Conservation (phyloP, 2,113 vertebrate species). For the Willisornis vidua region DNA sequence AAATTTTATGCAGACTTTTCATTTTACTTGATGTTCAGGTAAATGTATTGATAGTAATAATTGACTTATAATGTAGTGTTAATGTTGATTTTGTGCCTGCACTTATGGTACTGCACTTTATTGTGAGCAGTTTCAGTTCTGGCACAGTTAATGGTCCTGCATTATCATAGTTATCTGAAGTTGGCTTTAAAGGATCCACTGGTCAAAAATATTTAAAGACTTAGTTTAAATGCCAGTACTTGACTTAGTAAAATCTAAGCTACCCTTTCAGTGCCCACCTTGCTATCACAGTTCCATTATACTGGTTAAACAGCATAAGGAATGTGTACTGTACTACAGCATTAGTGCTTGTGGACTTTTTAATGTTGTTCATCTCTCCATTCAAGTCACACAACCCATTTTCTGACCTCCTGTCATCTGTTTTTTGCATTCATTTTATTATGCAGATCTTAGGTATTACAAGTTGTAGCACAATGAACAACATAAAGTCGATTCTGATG, state of each 20-base stretch:
- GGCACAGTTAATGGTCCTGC: neutral
- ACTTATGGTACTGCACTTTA: neutral
- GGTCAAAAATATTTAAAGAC: neutral
- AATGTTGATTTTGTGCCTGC: neutral
- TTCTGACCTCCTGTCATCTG: neutral
- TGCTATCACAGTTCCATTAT: neutral
- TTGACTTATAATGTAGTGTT: neutral
- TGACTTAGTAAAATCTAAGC: neutral
- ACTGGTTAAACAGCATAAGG: neutral
- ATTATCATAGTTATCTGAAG: neutral
- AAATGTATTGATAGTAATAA: neutral
- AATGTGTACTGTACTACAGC: neutral
- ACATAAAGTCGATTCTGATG: neutral
- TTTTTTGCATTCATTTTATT: neutral
- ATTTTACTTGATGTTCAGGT: neutral
- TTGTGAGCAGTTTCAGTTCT: neutral
- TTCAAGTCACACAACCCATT: neutral
- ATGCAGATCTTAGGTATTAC: neutral
- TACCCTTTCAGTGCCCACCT: neutral
- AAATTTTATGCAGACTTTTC: neutral
- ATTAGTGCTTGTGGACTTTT: neutral
- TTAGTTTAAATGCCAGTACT: neutral
- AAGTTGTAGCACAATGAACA: neutral
- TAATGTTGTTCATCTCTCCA: neutral
- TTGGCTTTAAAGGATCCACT: neutral